Base-by-base conservation (phyloP, 2,888 invertebrate species). In the Lasioglossum morio region DNA sequence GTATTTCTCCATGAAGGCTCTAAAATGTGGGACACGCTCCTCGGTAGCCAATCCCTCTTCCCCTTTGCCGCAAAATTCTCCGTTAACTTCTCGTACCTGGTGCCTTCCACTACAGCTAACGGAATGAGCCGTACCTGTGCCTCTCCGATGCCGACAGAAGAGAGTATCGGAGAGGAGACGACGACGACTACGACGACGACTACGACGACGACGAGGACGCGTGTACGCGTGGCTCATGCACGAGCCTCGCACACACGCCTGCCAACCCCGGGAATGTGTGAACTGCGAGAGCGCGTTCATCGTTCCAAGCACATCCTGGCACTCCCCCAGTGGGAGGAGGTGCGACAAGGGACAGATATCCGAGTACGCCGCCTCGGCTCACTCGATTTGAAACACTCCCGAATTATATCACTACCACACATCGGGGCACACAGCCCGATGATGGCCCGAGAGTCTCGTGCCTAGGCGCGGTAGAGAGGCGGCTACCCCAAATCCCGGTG, bases 251-350 rank as follows among this genome's bases (percentile, higher is more conserved):
- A 83, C 86, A 70, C 57, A 60, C 63, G 23, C 76, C 16, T 8
- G 57, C 66, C 72, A 48, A 69, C 81, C 77, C 63, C 70, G 88
- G 87, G 89, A 89, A 90, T 90, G 89, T 92, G 90, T 90, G 92
- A 91, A 91, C 91, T 89, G 89, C 92, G 93, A 92, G 90, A 92
- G 90, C 92, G 93, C 91, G 92, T 92, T 92, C 92, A 92, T 93
- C 94, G 94, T 95, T 94, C 94, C 94, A 93, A 95, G 94, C 95
- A 94, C 94, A 94, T 95, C 95, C 95, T 94, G 94, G 94, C 94
- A 94, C 94, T 94, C 94, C 94, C 94, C 94, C 93, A 93, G 93
- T 91, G 90, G 91, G 92, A 92, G 93, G 92, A 91, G 93, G 91
- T 91, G 92, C 87, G 92, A 92, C 92, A 92, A 92, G 92, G 92